Evolutionary conservation across 2,797 vertebrate species (phyloP).

Genomic region (Danio albolineatus): DNA sequence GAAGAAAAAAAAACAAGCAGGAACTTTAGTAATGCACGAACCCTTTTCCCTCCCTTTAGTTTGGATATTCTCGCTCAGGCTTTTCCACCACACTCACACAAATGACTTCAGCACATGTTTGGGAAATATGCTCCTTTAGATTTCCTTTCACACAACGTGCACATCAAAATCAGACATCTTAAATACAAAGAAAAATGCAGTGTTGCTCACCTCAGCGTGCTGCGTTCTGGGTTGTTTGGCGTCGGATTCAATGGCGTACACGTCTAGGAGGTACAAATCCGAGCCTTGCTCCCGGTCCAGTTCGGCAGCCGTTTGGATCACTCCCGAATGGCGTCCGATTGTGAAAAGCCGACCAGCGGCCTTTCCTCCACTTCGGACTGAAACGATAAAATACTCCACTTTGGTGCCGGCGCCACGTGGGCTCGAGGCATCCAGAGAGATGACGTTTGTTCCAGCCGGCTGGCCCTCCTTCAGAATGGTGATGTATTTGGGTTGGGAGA

Average conservation of each 20-base stretch:
- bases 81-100: constrained; percentile 68
- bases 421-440: constrained; percentile 92
- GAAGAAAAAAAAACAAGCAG: constrained; percentile 41
- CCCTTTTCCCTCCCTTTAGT: constrained; percentile 67
- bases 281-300: constrained; percentile 94
- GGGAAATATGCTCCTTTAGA: constrained; percentile 55
- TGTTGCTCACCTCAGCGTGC: constrained; percentile 89
- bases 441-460: constrained; percentile 93
- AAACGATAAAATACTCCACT: constrained; percentile 97
- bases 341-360: constrained; percentile 93
- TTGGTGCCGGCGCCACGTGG: constrained; percentile 83
- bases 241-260: constrained; percentile 94
- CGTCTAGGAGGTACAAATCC: constrained; percentile 94
- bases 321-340: constrained; percentile 88
- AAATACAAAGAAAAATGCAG: constrained; percentile 24
- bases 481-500: constrained; percentile 95
- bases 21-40: constrained; percentile 69
- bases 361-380: constrained; percentile 87
- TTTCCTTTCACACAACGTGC: constrained; percentile 61
- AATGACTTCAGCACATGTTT: constrained; percentile 68
- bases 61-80: constrained; percentile 60
- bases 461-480: constrained; percentile 96
- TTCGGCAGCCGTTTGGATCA: constrained; percentile 94
- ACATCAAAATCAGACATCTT: constrained; percentile 58
- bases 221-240: constrained; percentile 89